Conservation (phyloP, 2,113 vertebrate genomes). For the Aix galericulata region DNA sequence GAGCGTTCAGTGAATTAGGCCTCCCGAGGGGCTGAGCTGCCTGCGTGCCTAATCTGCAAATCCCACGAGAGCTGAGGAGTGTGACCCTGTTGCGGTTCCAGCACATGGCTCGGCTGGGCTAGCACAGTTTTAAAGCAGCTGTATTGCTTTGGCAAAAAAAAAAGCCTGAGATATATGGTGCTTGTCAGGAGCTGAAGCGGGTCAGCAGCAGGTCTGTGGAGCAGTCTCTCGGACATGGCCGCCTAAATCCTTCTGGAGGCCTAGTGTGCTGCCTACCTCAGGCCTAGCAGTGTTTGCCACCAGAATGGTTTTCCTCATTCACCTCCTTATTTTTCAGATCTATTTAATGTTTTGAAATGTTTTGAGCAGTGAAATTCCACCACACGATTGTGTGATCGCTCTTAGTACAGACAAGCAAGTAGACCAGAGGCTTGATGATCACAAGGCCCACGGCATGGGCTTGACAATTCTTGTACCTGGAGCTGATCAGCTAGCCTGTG, state of each 20-base stretch:
- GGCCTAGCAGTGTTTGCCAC: not conserved
- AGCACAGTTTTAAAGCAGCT: not conserved
- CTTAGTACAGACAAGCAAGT: not conserved
- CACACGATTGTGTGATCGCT: not conserved
- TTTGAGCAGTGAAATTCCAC: not conserved
- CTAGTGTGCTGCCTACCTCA: not conserved
- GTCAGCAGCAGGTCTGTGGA: not conserved
- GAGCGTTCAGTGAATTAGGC: not conserved
- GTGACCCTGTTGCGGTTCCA: not conserved
- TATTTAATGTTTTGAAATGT: not conserved
- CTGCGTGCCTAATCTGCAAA: not conserved
- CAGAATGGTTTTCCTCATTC: not conserved
- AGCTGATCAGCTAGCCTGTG: not conserved
- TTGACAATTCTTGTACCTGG: not conserved
- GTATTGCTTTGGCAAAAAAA: not conserved
- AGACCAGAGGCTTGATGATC: not conserved
- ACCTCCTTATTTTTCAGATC: not conserved
- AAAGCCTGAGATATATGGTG: not conserved
- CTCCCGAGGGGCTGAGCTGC: not conserved
- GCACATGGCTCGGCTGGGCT: not conserved
- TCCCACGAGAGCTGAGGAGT: not conserved
- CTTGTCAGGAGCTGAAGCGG: not conserved
- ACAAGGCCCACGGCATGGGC: not conserved
- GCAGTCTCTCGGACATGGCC: not conserved
- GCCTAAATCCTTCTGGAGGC: not conserved